Base-by-base conservation (phyloP, 2,888 invertebrate species). In the Caenorhabditis virilis region DNA sequence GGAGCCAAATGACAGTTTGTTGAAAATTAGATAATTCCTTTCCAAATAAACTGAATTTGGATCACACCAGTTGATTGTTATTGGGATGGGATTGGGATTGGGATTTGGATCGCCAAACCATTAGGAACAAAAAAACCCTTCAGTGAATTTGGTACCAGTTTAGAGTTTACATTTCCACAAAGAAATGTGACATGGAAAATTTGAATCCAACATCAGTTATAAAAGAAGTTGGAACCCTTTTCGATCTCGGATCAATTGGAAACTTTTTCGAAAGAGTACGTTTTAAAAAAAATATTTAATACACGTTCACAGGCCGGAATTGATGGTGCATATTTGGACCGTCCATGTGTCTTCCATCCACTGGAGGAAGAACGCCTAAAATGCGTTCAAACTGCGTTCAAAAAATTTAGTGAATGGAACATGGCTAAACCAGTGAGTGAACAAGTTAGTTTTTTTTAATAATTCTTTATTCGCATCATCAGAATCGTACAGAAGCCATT, bases 51-150 rank as follows among this genome's bases (percentile, higher is more conserved):
- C n/a, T 98, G 98, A 86, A 90, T 94, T 75, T 93, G 98, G 81
- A 92, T 95, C 78, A 95, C 97, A 2, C 97, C 97, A 0, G 88
- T 98, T 73, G 97, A 98, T 85, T 98, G 98, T 84, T 98, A 97
- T 86, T 98, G 97, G 97, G 98, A 98, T 86, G 98, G 97, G n/a
- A n/a, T n/a, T n/a, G n/a, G n/a, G n/a, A n/a, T n/a, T n/a, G n/a
- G n/a, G n/a, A n/a, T n/a, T n/a, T n/a, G n/a, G n/a, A n/a, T n/a
- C 52, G 91, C 95, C 71, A 93, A 94, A 85, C 88, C 97, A 27
- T 87, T 95, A 68, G 97, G 95, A 59, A 95, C 83, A 9, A 66
- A 74, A 51, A 83, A 83, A 26, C 78, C 82, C 11, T 59, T 82
- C 25, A 71, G 69, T 51, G 41, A 61, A 25, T 61, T 56, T 41